Conservation (phyloP, 2,888 invertebrate species). For the Taenaris catops region DNA sequence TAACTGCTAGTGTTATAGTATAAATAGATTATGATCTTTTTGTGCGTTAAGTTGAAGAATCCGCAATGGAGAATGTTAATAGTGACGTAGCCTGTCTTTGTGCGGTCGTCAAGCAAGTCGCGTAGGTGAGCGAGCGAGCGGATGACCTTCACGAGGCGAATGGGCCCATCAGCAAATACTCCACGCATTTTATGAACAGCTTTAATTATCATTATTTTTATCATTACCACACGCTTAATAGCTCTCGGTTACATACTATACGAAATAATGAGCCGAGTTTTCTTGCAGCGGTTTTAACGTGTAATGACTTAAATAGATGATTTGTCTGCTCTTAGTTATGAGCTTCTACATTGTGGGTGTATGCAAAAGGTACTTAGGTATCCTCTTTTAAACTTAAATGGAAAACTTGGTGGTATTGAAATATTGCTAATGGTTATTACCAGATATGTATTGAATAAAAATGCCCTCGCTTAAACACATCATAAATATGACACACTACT, state of each 20-base stretch:
- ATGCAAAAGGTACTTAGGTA: no score
- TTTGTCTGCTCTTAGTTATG: no score
- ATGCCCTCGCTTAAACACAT: no score
- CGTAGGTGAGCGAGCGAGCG: conserved; percentile 49
- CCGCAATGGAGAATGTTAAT: conserved; percentile 23
- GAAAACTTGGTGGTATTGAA: no score
- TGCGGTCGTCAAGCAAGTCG: conserved; percentile 26
- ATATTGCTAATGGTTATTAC: no score
- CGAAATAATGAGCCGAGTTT: conserved; percentile 9
- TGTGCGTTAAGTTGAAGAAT: conserved; percentile 15
- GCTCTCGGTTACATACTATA: conserved; percentile 3
- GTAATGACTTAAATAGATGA: no score
- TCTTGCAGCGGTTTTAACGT: no score
- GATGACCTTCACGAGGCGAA: conserved; percentile 65
- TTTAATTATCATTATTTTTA: conserved; percentile 45
- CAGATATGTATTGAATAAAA: no score
- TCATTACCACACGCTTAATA: conserved; percentile 29
- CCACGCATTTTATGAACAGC: conserved; percentile 44
- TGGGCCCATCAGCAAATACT: conserved; percentile 55
- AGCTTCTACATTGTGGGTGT: no score
- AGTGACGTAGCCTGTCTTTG: conserved; percentile 29
- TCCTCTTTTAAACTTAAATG: no score
- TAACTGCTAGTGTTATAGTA: no score
- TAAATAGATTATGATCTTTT: conserved; percentile 10
- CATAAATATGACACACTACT: no score